Evolutionary conservation across 2,888 invertebrate genomes (phyloP).

Genomic region (Parasteatoda lunata): DNA sequence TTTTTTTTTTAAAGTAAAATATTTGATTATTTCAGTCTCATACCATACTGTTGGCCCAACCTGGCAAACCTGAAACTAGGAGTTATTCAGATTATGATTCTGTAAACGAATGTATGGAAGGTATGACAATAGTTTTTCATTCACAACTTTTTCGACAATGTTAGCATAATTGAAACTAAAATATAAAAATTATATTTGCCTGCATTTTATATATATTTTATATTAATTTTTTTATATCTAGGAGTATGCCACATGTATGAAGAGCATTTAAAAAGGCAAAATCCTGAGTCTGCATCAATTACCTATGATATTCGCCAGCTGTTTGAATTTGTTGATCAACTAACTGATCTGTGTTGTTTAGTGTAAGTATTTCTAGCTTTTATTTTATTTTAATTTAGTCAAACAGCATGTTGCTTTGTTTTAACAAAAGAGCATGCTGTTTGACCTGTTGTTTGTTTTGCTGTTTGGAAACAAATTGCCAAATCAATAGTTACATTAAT

Average conservation of each 20-base stretch:
- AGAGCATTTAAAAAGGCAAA: conserved; percentile 95
- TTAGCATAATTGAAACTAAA: too few species aligned
- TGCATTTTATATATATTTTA: not conserved
- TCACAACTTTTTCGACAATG: too few species aligned
- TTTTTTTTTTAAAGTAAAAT: not conserved
- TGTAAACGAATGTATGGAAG: conserved; percentile 98
- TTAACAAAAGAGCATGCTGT: too few species aligned
- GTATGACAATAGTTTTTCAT: conserved; percentile 75
- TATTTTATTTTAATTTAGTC: too few species aligned
- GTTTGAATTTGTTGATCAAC: conserved; percentile 97
- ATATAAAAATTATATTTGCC: conserved; percentile 27
- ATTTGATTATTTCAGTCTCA: conserved; percentile 83
- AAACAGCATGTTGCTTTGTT: too few species aligned
- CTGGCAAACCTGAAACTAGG: conserved; percentile 95
- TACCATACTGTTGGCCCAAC: conserved; percentile 96
- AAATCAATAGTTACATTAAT: too few species aligned
- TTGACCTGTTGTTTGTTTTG: too few species aligned
- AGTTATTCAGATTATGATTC: conserved; percentile 99
- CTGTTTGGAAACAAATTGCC: too few species aligned
- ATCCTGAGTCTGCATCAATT: conserved; percentile 96
- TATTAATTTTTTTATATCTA: conserved; percentile 72
- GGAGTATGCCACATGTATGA: conserved; percentile 99
- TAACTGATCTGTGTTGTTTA: conserved; percentile 94
- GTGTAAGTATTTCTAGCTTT: conserved; percentile 78
- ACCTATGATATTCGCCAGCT: conserved; percentile 98